Evolutionary conservation across 53 echinoderm and acorn worm species (phyloP).

Genomic region (Henricia sp.): DNA sequence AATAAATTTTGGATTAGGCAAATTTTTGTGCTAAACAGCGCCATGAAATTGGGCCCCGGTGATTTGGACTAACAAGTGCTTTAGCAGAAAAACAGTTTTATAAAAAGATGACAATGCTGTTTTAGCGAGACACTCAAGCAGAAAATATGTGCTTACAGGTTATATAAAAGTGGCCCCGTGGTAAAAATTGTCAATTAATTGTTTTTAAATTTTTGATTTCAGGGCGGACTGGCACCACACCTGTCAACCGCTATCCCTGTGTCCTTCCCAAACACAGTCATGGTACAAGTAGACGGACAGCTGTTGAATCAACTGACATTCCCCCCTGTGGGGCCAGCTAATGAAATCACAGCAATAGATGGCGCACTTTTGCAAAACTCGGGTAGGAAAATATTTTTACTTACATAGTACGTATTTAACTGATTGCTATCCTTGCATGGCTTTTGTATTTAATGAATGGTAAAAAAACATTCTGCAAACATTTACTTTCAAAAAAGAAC

Average conservation of each 20-base stretch:
- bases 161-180: too few species aligned
- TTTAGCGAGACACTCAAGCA: too few species aligned
- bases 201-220: neutral
- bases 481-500: neutral
- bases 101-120: too few species aligned
- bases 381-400: neutral
- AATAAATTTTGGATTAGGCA: too few species aligned
- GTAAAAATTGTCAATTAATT: too few species aligned
- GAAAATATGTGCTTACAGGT: too few species aligned
- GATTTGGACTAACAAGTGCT: too few species aligned
- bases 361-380: conserved; percentile 36
- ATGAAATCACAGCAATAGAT: conserved; percentile 19
- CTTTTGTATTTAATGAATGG: neutral
- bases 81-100: too few species aligned
- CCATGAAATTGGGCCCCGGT: too few species aligned
- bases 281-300: conserved; percentile 47
- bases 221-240: conserved; percentile 24
- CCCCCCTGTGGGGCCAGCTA: conserved; percentile 6
- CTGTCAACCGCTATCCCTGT: conserved; percentile 31
- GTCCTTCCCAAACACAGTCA: conserved; percentile 27
- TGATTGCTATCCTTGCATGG: neutral
- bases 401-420: neutral
- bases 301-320: conserved; percentile 37
- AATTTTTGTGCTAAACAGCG: too few species aligned
- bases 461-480: neutral